Base-by-base conservation (phyloP, 1,140 invertebrate species). In the Paracyclopina nana region DNA sequence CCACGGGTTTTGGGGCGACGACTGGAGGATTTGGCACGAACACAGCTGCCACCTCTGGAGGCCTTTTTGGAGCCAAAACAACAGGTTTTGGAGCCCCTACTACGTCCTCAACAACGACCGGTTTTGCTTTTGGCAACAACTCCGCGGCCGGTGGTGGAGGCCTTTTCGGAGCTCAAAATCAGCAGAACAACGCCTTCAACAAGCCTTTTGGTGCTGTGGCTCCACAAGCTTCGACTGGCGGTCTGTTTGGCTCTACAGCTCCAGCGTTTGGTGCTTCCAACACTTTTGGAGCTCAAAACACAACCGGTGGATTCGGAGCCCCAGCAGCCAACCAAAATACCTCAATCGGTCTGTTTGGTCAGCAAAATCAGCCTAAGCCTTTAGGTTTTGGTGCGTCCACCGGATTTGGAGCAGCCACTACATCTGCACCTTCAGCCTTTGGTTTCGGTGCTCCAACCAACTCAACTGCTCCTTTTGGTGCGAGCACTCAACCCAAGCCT, bases 1-100 rank as follows among this genome's bases (percentile, higher is more conserved):
- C 53, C 24, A 52, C 55, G 0, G 54, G 54, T 1, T 75, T 77
- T 58, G 74, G 75, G 55, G 63, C 67, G 12, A n/a, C n/a, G n/a
- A n/a, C n/a, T n/a, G n/a, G n/a, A n/a, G n/a, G n/a, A n/a, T n/a
- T n/a, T n/a, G n/a, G n/a, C n/a, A 56, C 60, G 18, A 65, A 70
- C 1, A 56, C 69, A 0, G 51, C 53, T 6, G 42, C 44, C 6
- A 16, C 28, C 8, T 30, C 28, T 16, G 50, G 43, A 9, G 42
- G 50, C 11, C 27, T 59, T 12, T 56, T 57, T 42, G 51, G 52
- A 46, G 55, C 29, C 9, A 50, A 52, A 20, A 24, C 45, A 18
- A 50, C 51, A 40, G 55, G 54, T 4, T 63, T 63, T 55, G 61
- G 60, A 12, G 51, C 54, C 14, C 45, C 59, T 18, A 57, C 60